Base-by-base conservation (phyloP, 2,888 invertebrate genomes). In the Conops quadrifasciatus region DNA sequence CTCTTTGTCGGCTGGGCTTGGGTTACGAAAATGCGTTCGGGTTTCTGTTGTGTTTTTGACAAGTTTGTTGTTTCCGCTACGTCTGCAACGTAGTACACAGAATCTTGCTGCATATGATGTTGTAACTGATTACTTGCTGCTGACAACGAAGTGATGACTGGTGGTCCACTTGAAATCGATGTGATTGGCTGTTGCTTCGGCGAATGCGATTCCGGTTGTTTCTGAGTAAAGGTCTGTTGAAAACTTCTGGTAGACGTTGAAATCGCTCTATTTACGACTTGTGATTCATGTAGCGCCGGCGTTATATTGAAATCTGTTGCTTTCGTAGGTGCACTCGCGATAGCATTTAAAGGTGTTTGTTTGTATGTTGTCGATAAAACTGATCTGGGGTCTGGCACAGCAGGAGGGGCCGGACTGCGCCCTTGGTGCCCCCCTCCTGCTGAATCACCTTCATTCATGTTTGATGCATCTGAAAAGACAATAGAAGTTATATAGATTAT, bases 371-470 rank as follows among this genome's bases (percentile, higher is more conserved):
- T 68, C 11, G 62, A 74, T 80, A 81, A 78, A 80, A 81, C 81
- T 83, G 83, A 81, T 83, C 84, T 81, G 84, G 85, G 85, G 84
- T 85, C 84, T 83, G 82, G 81, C 83, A 86, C 86, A 86, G 86
- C 86, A 86, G 86, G 86, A 86, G 85, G 85, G 85, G 85, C 86
- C 82, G 85, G 85, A 85, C 80, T 82, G 78, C 80, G 80, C 84
- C 86, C 84, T 86, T 83, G 83, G 81, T 85, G 86, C 85, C 86
- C 86, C 84, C 85, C 86, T 86, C 86, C 86, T 86, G 86, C 86
- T 85, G 86, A 85, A 83, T 84, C 85, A 82, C 85, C 85, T 83
- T 86, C 86, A 85, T 86, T 86, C 86, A 86, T 86, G 84, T 85
- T 85, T 85, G 85, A 85, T 82, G 85, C 86, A 86, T 86, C 86